Percentiles rank a stretch among this genome's conserved stretches.
These are phyloP conservation scores for Oikopleura dioica DNA, from an alignment of 23 tunicate species.

Conservation along the genomic window DNA sequence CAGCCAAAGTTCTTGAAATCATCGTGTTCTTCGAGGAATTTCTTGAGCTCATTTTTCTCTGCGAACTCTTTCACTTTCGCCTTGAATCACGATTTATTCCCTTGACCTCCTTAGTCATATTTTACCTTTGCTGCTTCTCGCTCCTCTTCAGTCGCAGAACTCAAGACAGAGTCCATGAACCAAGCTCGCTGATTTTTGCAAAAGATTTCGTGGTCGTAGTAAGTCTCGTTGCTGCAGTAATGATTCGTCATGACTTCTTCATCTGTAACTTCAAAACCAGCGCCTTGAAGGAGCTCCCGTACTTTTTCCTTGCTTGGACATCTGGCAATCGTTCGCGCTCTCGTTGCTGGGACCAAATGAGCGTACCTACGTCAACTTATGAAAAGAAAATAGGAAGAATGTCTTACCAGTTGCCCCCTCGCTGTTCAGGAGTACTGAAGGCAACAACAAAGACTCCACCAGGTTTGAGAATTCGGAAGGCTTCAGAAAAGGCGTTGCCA, in stretches of 20 bases:
- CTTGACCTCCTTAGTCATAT: too few species aligned
- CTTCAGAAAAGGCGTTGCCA: background rate
- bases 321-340: background rate
- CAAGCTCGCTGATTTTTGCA: background rate
- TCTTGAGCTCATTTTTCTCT: background rate
- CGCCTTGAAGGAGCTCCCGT: background rate
- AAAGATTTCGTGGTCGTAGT: background rate
- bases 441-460: background rate
- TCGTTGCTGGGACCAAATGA: background rate
- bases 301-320: background rate
- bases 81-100: too few species aligned
- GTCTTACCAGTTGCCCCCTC: background rate
- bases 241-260: background rate
- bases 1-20: background rate
- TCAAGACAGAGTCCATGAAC: background rate
- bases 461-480: background rate
- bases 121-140: background rate
- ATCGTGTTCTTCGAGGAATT: background rate
- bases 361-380: too few species aligned
- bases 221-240: background rate
- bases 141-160: background rate
- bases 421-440: background rate
- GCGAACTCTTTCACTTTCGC: background rate
- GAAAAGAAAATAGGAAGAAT: too few species aligned
- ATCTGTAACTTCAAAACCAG: background rate